Evolutionary conservation across 2,113 vertebrate species (phyloP).

Genomic region (Pygathrix nemaeus): DNA sequence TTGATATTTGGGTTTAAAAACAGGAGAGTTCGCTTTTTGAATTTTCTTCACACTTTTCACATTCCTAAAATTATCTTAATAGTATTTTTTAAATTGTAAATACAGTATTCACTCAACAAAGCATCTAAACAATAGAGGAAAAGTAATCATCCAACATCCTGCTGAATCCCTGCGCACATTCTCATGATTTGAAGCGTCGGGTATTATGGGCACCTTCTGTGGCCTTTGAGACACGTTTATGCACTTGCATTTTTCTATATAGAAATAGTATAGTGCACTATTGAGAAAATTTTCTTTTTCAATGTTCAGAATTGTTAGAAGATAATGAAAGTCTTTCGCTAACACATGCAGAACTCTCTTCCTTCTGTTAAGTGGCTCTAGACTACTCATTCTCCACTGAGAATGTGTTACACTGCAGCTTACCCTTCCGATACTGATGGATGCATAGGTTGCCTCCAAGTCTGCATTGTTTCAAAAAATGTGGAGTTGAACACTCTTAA

Average conservation of each 20-base stretch:
- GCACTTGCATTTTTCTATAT: not conserved
- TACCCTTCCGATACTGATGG: not conserved
- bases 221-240: not conserved
- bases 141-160: not conserved
- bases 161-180: not conserved
- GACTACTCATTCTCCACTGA: not conserved
- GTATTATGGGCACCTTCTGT: not conserved
- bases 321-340: not conserved
- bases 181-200: not conserved
- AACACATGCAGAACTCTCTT: not conserved
- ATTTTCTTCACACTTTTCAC: not conserved
- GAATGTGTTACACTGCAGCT: not conserved
- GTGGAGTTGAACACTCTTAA: not conserved
- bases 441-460: not conserved
- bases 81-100: not conserved
- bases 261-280: not conserved
- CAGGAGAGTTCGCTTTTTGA: not conserved
- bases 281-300: conserved; percentile 8
- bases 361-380: not conserved
- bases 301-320: not conserved
- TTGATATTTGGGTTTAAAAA: not conserved
- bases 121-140: not conserved
- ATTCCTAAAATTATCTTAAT: not conserved
- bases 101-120: not conserved
- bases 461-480: not conserved